A percentile compares a stretch with the other conserved stretches of the same genome.
These are phyloP conservation scores for Heterodera carotae DNA, from an alignment of 1,140 invertebrate genomes.

Conservation along the genomic window DNA sequence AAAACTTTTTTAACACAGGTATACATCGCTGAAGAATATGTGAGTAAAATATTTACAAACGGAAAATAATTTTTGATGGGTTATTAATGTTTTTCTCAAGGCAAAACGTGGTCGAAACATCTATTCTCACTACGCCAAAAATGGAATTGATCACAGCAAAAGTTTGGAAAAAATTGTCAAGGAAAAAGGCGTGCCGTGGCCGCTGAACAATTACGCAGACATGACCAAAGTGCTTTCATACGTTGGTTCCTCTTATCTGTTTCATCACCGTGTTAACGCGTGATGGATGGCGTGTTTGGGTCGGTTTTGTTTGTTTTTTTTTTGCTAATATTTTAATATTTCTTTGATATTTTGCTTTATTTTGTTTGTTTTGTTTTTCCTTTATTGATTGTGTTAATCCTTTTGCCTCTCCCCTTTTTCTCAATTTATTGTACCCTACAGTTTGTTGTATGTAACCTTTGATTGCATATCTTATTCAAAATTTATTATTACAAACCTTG, in stretches of 20 bases:
- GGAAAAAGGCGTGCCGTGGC: neutral
- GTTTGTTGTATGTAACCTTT: no score
- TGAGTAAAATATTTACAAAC: neutral
- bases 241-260: slow-evolving; percentile 11
- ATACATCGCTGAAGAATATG: neutral
- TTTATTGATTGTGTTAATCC: no score
- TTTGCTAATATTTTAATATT: no score
- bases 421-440: no score
- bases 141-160: slow-evolving; percentile 11
- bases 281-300: no score
- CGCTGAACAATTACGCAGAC: slow-evolving; percentile 1
- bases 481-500: no score
- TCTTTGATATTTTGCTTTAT: no score
- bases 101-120: slow-evolving; percentile 37
- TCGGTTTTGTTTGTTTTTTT: no score
- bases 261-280: slow-evolving; percentile 36
- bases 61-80: no score
- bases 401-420: no score
- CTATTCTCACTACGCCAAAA: slow-evolving; percentile 4
- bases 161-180: slow-evolving; percentile 1
- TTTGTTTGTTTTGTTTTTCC: neutral
- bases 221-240: slow-evolving; percentile 20
- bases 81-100: neutral
- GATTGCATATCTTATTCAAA: no score
- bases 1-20: neutral